Base-by-base conservation (phyloP, 2,113 vertebrate genomes). In the Falcunculus frontatus region DNA sequence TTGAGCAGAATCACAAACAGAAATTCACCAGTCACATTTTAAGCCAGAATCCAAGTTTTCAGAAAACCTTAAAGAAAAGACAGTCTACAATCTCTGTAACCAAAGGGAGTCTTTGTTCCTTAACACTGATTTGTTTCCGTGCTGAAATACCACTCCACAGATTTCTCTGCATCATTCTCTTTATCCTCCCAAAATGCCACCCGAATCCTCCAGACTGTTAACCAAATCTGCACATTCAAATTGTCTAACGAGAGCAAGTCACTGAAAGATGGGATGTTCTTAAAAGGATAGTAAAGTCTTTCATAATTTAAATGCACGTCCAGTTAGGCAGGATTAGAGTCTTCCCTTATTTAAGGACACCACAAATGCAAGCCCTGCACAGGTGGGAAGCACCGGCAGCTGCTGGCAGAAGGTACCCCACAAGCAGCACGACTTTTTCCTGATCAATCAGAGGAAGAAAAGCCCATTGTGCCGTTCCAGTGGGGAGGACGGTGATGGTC, bases 51-150 rank as follows among this genome's bases (percentile, higher is more conserved):
- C 20, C 26, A 75, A 83, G 49, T 74, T 87, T 83, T 63, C 41
- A 74, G 59, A 55, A 37, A 32, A 92, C 46, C 33, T 84, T 50
- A 67, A 63, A 27, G 46, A 15, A 76, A 80, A 52, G 56, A 37
- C 4, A 2, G 13, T 60, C 67, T 32, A 18, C 52, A 44, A 6
- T 25, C 64, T 78, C 44, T 11, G 47, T 70, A 64, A 64, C 74
- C 72, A 81, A 92, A 87, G 59, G 78, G 46, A 53, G 21, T 56
- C 90, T 85, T 94, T 95, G 83, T 90, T 88, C 56, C n/a, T 81
- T 41, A 63, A 72, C 23, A 4, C 21, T 13, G 11, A 70, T 76
- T 87, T 84, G 64, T 53, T 72, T 64, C 62, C 49, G 37, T 2
- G 32, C 52, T 63, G 60, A 88, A 86, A 76, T 27, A 81, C 4